Evolutionary conservation across 2,113 vertebrate species (phyloP).

Genomic region (Cardinalis cardinalis): DNA sequence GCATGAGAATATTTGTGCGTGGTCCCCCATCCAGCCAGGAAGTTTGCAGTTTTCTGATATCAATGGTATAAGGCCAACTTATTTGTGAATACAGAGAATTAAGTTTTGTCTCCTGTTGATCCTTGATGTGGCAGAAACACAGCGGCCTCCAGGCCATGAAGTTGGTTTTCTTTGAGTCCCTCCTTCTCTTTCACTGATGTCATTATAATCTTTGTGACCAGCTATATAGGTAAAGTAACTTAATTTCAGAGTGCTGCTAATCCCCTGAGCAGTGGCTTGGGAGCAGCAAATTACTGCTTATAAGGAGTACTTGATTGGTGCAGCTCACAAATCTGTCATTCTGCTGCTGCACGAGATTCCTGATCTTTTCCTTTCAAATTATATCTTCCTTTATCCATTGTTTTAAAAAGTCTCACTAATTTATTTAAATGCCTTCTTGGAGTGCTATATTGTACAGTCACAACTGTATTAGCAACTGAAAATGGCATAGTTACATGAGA

Average conservation of each 20-base stretch:
- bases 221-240: background rate
- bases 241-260: background rate
- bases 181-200: background rate
- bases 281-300: background rate
- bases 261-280: background rate
- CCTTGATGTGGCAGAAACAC: background rate
- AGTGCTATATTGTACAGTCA: background rate
- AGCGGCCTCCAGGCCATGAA: background rate
- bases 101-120: background rate
- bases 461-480: background rate
- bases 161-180: background rate
- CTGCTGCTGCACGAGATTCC: background rate
- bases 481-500: background rate
- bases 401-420: background rate
- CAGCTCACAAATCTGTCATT: background rate
- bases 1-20: background rate
- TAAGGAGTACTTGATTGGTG: background rate
- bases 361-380: background rate
- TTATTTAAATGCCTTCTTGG: background rate
- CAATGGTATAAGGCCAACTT: background rate
- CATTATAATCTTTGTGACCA: background rate
- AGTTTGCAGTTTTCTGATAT: background rate
- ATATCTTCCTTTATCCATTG: background rate
- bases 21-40: background rate
- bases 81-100: background rate